Evolutionary conservation across 2,888 invertebrate genomes (phyloP).

Genomic region (Drosophila hamatofila): DNA sequence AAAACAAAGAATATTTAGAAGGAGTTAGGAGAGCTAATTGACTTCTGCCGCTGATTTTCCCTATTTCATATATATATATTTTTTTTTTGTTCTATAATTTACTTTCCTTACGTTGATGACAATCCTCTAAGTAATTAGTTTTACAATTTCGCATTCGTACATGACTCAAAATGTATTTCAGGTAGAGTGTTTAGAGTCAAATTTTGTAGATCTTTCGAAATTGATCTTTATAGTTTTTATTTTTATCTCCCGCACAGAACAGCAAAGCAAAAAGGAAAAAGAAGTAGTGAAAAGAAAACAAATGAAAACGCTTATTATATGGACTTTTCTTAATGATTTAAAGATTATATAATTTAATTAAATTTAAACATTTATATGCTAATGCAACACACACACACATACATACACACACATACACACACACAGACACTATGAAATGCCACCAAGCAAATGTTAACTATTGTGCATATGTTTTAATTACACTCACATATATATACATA

Average conservation of each 20-base stretch:
- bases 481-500: conserved; percentile 8
- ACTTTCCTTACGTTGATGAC: background rate
- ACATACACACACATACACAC: conserved; percentile 21
- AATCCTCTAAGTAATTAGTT: conserved; percentile 24
- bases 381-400: conserved; percentile 26
- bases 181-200: background rate
- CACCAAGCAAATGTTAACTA: conserved; percentile 40
- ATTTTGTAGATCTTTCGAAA: background rate
- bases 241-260: conserved; percentile 9
- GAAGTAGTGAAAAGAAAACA: conserved; percentile 65
- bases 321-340: conserved; percentile 72
- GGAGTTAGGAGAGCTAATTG: conserved; percentile 2
- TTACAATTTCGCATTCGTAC: conserved; percentile 2
- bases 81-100: background rate
- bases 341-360: conserved; percentile 53
- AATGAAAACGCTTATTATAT: conserved; percentile 75
- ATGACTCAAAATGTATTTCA: conserved; percentile 22
- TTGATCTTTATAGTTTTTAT: background rate
- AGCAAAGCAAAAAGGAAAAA: conserved; percentile 31
- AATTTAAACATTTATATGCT: conserved; percentile 35
- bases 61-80: no score
- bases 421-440: conserved; percentile 12
- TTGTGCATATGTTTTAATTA: conserved; percentile 30
- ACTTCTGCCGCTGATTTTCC: background rate
- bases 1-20: background rate